Conservation (phyloP, 2,888 invertebrate species). For the Tanypteryx hageni region DNA sequence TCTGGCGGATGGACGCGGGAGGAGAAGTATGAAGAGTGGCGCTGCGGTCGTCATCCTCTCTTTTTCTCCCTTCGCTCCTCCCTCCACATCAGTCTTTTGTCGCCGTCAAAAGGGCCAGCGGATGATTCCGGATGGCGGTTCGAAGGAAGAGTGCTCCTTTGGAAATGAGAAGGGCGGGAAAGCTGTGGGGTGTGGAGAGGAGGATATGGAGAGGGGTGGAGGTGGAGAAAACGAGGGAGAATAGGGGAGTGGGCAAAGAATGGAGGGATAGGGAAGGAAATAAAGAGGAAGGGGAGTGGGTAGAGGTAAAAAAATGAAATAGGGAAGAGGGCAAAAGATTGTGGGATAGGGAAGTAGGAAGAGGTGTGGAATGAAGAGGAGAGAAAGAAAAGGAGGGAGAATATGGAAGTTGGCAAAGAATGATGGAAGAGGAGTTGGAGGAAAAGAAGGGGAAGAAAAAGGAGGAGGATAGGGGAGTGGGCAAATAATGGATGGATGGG, state of each 20-base stretch:
- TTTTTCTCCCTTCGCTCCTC: background rate
- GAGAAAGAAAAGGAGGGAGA: background rate
- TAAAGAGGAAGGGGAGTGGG: background rate
- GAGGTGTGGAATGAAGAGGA: too few relatives aligned
- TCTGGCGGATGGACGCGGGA: background rate
- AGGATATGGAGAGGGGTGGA: background rate
- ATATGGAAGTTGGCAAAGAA: background rate
- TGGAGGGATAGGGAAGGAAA: background rate
- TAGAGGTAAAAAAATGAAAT: background rate
- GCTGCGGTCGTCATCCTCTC: conserved; percentile 19
- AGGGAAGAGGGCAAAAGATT: background rate
- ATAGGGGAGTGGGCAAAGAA: background rate
- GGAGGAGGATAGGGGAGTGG: background rate
- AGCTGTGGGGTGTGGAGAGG: background rate
- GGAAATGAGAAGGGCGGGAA: background rate
- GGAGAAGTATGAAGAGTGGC: conserved; percentile 11
- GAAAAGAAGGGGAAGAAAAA: background rate
- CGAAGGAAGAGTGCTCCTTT: background rate
- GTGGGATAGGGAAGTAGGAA: background rate
- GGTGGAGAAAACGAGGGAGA: background rate
- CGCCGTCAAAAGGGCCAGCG: background rate
- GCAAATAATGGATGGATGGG: background rate
- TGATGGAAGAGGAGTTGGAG: background rate
- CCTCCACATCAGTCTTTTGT: background rate
- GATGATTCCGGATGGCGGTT: background rate